These are phyloP conservation scores for Podarcis raffonei DNA, from an alignment of 2,113 vertebrate genomes.

Conservation along the genomic window DNA sequence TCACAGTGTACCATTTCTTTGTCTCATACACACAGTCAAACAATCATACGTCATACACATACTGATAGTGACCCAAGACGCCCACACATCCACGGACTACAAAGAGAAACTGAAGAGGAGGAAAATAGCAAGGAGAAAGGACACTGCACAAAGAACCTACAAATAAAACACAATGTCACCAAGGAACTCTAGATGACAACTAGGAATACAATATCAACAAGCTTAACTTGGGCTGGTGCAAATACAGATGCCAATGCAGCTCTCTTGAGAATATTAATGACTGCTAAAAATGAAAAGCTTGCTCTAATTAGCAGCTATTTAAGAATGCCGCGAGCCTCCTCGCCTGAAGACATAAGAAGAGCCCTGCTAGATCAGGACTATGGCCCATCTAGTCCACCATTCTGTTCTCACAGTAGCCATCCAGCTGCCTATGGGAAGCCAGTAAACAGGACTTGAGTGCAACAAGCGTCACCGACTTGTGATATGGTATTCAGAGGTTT, in stretches of 20 bases:
- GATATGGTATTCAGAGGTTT: too few species aligned
- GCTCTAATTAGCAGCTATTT: not conserved
- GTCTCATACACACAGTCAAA: not conserved
- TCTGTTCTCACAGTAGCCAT: too few species aligned
- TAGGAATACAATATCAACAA: not conserved
- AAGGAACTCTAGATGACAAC: not conserved
- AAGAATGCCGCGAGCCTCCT: not conserved
- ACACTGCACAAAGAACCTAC: not conserved
- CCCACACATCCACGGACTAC: not conserved
- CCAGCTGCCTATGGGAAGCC: too few species aligned
- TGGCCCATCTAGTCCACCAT: too few species aligned
- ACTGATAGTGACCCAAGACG: not conserved
- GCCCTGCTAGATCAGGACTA: not conserved
- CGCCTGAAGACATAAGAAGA: not conserved
- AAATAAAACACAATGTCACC: not conserved
- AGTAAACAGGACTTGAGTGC: too few species aligned
- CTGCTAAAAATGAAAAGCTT: not conserved
- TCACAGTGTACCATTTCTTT: not conserved
- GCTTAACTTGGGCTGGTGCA: not conserved
- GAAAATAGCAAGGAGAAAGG: not conserved
- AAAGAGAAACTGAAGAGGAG: not conserved
- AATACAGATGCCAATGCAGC: not conserved
- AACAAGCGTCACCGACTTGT: too few species aligned
- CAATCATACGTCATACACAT: not conserved
- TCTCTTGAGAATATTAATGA: not conserved